Evolutionary conservation across 2,888 invertebrate species (phyloP), one percentile per base, ranked within the genome.

Genomic region (Aleiodes testaceus): DNA sequence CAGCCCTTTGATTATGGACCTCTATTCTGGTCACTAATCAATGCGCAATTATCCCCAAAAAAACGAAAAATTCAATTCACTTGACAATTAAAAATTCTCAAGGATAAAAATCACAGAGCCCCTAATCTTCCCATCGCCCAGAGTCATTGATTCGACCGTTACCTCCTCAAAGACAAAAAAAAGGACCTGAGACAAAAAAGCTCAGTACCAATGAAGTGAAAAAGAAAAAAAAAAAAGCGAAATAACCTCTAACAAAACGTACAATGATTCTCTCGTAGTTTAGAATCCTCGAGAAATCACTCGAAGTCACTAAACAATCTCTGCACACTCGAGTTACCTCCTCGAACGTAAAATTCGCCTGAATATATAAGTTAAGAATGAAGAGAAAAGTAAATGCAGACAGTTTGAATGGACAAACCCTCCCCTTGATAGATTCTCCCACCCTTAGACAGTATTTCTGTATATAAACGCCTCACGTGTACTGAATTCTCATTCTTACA

Each of bases 291-390:
- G 55, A 79, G 80, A 82, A 81, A 81, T 80, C 78, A 80, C 82
- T 83, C 80, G 74, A 82, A 81, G 79, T 81, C 82, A 84, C 82
- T 80, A 81, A 85, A 83, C 83, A 84, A 84, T 85, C 81, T 78
- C 65, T 73, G 73, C 75, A 75, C 76, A 79, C 80, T 82, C 80
- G 82, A 84, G 82, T 84, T 80, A 26, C 69, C 80, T 73, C 79
- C 66, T 72, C 66, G 61, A 68, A 30, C 44, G 22, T n/a, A n/a
- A 53, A 44, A 50, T 36, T 36, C 36, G 5, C 36, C 9, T 36
- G 36, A 36, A 36, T 36, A 36, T 36, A 36, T 9, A 36, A 36
- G 36, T 11, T 36, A 36, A 36, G 36, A 26, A 36, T 36, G 0
- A 36, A 36, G 9, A 36, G 9, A 36, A 36, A 36, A 36, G 9